Evolutionary conservation across 30 jellyfish, hydroid and myxozoan species (phyloP), one percentile per base, ranked within the genome.

Genomic region (Aurelia sp.): DNA sequence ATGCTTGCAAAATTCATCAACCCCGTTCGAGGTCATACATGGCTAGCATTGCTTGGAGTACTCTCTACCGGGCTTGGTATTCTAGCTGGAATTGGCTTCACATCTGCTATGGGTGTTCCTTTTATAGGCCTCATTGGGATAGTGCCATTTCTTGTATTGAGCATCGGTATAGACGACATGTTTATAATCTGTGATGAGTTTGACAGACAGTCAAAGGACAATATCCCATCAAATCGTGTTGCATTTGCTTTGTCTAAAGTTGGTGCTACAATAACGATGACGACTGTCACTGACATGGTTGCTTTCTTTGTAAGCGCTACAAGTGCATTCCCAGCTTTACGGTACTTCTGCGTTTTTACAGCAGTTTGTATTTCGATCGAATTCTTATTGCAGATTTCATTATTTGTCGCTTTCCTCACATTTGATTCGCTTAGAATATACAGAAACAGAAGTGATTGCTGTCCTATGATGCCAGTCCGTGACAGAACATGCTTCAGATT

Each of bases 191-290:
- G 81, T 13, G 97, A 79, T 68, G 86, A 72, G 53, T 80, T 88
- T 55, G 96, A 86, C 79, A 13, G 96, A 13, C 87, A 76, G 33
- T 74, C 89, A 21, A 57, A 57, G 69, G 52, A 68, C 22, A 44
- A 86, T 41, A 60, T 58, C 23, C 96, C 90, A 10, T 40, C 37
- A 17, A 80, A 79, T 27, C 80, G 97, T 7, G 87, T 88, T 13
- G 87, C 97, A 6, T 63, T 37, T 19, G 86, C 91, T 18, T 44
- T 88, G 59, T 76, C 91, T 11, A 78, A 86, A 44, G 86, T 78
- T 37, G 97, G 97, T 22, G 97, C 92, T 12, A 88, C 97, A 15
- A 79, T 88, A 9, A 80, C 97, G 9, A 88, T 88, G 97, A 88
- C 97, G 3, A 88, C 97, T 9, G 69, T 80, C 18, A 88, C 97